Evolutionary conservation across 2,797 vertebrate genomes (phyloP), one percentile per base, ranked within the genome.

Genomic region (Cryptoprocta ferox): DNA sequence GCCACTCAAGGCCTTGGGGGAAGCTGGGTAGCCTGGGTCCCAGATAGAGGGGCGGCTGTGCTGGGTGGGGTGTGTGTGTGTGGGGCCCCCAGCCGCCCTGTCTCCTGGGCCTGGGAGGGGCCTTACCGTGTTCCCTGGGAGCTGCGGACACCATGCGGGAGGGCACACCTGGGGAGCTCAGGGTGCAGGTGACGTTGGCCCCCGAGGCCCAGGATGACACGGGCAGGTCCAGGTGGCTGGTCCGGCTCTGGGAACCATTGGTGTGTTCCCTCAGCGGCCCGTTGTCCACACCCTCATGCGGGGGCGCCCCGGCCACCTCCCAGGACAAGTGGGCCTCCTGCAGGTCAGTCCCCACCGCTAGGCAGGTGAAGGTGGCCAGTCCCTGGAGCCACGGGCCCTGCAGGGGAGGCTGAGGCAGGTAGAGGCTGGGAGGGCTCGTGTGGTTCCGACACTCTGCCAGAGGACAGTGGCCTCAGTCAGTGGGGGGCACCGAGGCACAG

Each of bases 261-360:
- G 0, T 0, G 1, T 83, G 80, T 4, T 12, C 59, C 19, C 24
- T 6, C 37, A 26, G 11, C 0, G 4, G 35, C 15, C 1, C 16
- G 0, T 1, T 6, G 3, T 16, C n/a, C 24, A 42, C 1, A 4
- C 1, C n/a, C 4, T 2, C 0, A 1, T 53, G 8, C 2, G 1
- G 8, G 50, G 53, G 42, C 1, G 3, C 1, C 30, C 53, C 30
- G 0, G 61, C 61, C 59, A 94, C 81, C 14, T 48, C 35, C 92
- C 87, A 93, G 59, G 66, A 81, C 56, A 94, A 6, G 10, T 0
- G 30, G 37, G n/a, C 37, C 4, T 70, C 28, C 14, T 21, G 32
- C 4, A 93, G 79, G 50, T 88, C 81, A 5, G 65, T 19, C 7
- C 90, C 90, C 16, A 80, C 61, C 11, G 28, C 73, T 4, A 93